These are phyloP conservation scores for Nematopogon swammerdamellus DNA, from an alignment of 2,888 invertebrate species.

Conservation along the genomic window DNA sequence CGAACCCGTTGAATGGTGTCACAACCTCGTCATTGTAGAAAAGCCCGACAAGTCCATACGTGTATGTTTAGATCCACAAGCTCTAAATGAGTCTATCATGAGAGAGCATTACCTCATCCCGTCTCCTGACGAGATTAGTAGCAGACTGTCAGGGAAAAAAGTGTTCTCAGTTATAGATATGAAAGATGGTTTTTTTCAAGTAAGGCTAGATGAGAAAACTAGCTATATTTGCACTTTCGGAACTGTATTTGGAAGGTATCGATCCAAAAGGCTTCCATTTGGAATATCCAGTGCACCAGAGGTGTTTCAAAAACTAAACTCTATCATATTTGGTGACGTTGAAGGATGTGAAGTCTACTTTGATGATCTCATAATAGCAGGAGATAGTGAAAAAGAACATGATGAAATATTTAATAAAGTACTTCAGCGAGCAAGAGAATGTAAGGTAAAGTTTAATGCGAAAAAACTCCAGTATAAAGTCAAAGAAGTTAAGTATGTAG, in stretches of 20 bases:
- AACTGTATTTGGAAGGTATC: conserved; percentile 7
- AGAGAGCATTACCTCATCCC: conserved; percentile 12
- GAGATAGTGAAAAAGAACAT: conserved; percentile 11
- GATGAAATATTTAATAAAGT: conserved; percentile 14
- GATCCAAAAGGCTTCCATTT: conserved; percentile 11
- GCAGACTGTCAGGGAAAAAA: conserved; percentile 14
- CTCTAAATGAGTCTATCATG: conserved; percentile 8
- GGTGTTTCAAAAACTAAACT: conserved; percentile 8
- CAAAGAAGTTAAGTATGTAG: conserved; percentile 16
- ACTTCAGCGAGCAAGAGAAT: conserved; percentile 13
- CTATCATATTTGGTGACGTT: conserved; percentile 9
- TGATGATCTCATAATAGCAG: conserved; percentile 16
- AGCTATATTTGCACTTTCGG: conserved; percentile 7
- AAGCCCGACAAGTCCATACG: conserved; percentile 12
- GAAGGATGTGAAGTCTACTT: conserved; percentile 19
- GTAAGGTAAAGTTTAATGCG: conserved; percentile 19
- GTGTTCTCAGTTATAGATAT: conserved; percentile 10
- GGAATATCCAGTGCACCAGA: conserved; percentile 14
- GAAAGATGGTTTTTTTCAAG: conserved; percentile 13
- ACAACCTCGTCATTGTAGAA: too few relatives aligned
- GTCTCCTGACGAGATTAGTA: conserved; percentile 11
- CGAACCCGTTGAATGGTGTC: too few relatives aligned
- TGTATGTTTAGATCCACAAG: conserved; percentile 17
- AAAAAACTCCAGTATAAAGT: conserved; percentile 16
- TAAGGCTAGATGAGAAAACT: conserved; percentile 7